These are phyloP conservation scores for Chaenodraco wilsoni DNA, from an alignment of 2,797 vertebrate species.

Conservation along the genomic window DNA sequence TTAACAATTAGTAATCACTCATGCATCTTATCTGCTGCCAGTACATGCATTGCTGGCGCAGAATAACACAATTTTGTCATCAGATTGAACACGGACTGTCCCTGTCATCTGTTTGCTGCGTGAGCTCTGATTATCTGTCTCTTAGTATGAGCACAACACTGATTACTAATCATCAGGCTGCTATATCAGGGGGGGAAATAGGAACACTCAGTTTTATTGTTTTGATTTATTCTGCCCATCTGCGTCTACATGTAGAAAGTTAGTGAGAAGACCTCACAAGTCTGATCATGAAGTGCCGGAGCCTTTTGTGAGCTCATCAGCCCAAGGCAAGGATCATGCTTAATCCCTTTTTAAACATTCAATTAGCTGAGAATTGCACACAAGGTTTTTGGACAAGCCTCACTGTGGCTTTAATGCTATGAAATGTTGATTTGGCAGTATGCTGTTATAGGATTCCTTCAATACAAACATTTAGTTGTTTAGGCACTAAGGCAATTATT, in stretches of 20 bases:
- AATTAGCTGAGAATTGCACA: slow-evolving; percentile 44
- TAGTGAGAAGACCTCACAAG: slow-evolving; percentile 11
- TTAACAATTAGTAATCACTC: slow-evolving; percentile 64
- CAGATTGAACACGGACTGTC: slow-evolving; percentile 61
- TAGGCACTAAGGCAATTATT: not conserved
- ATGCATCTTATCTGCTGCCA: slow-evolving; percentile 56
- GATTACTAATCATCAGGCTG: slow-evolving; percentile 73
- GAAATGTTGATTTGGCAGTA: not conserved
- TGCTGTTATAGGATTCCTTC: slow-evolving; percentile 11
- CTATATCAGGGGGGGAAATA: slow-evolving; percentile 44
- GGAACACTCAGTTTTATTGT: slow-evolving; percentile 51
- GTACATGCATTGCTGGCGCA: slow-evolving; percentile 18
- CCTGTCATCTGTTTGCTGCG: slow-evolving; percentile 67
- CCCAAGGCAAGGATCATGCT: slow-evolving; percentile 40
- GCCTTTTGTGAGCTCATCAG: slow-evolving; percentile 24
- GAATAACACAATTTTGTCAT: slow-evolving; percentile 54
- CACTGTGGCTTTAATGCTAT: slow-evolving; percentile 16
- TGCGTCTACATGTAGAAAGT: slow-evolving; percentile 35
- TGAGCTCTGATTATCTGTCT: slow-evolving; percentile 66
- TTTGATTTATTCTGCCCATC: slow-evolving; percentile 51
- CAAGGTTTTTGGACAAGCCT: slow-evolving; percentile 13
- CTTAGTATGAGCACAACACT: slow-evolving; percentile 61
- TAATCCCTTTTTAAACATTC: slow-evolving; percentile 53
- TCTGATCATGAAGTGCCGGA: slow-evolving; percentile 33
- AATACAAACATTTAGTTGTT: slow-evolving; percentile 4